A percentile compares a stretch with the other conserved stretches of the same genome.
phyloP scores from a whole-genome alignment of 2,888 invertebrate genomes.

The Myathropa florea region DNA sequence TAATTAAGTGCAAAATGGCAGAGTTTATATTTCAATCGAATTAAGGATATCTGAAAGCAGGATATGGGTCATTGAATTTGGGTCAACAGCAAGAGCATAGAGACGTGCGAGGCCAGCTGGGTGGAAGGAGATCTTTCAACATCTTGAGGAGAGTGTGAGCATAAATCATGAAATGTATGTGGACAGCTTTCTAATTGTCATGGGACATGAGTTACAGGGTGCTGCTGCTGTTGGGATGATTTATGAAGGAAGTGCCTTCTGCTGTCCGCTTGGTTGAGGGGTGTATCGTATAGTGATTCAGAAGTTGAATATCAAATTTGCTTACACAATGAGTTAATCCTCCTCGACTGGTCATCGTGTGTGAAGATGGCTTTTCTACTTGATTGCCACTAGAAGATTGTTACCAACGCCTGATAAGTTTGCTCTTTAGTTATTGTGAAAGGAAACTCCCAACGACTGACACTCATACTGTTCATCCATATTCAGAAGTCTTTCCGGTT shows the following conservation, averaged over 20 bases:
- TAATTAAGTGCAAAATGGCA: slow-evolving; percentile 53
- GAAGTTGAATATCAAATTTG: not conserved
- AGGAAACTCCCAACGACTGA: not conserved
- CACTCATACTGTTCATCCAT: not conserved
- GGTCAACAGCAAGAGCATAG: not conserved
- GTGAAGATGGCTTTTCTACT: not conserved
- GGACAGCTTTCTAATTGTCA: not conserved
- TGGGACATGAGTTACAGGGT: not conserved
- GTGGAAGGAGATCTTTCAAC: not conserved
- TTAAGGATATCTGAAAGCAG: slow-evolving; percentile 7
- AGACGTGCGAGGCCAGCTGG: not conserved
- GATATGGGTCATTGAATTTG: slow-evolving; percentile 33
- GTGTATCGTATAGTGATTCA: not conserved
- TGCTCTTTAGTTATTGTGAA: not conserved
- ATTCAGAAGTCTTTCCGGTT: not conserved
- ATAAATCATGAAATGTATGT: not conserved
- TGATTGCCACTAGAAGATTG: not conserved
- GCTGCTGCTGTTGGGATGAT: not conserved
- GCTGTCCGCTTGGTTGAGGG: not conserved
- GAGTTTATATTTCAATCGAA: slow-evolving; percentile 45
- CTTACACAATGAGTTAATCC: not conserved
- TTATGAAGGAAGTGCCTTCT: not conserved
- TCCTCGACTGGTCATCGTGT: not conserved
- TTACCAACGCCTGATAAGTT: not conserved
- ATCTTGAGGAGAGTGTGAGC: not conserved